These are phyloP conservation scores for Cecropterus lyciades DNA, from an alignment of 1,140 invertebrate genomes.

Conservation along the genomic window DNA sequence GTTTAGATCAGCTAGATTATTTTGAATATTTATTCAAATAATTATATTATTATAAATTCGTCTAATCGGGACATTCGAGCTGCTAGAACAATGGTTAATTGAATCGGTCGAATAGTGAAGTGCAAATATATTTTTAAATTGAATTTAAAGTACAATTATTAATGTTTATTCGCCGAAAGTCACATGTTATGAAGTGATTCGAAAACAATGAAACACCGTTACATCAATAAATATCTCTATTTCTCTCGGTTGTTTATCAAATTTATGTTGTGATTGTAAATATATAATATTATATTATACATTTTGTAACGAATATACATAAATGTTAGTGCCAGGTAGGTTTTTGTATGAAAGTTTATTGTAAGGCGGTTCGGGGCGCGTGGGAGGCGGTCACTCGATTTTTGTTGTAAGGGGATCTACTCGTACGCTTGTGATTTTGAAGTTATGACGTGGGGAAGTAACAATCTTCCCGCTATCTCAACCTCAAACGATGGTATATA, in stretches of 20 bases:
- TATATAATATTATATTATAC: constrained; percentile 78
- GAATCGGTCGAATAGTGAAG: constrained; percentile 38
- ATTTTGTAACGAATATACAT: constrained; percentile 82
- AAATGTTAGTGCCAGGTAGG: constrained; percentile 79
- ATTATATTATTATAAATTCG: constrained; percentile 22
- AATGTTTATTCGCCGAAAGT: constrained; percentile 29
- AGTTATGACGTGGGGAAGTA: not conserved
- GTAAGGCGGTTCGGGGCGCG: constrained; percentile 40
- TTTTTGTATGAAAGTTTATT: constrained; percentile 79
- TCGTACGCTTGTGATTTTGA: not conserved
- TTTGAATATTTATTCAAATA: constrained; percentile 26
- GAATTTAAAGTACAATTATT: constrained; percentile 55
- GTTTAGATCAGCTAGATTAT: constrained; percentile 36
- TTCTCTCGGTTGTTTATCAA: constrained; percentile 80
- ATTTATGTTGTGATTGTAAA: constrained; percentile 83
- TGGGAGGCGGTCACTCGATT: not conserved
- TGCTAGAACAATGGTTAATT: constrained; percentile 17
- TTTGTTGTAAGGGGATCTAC: not conserved
- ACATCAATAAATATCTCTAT: constrained; percentile 64
- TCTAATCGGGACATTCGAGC: constrained; percentile 24
- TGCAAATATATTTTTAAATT: constrained; percentile 56
- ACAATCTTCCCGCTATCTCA: too few relatives aligned
- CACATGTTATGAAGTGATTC: constrained; percentile 17
- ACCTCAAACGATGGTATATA: too few relatives aligned
- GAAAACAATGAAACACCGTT: constrained; percentile 43